Conservation (phyloP, 2,113 vertebrate species). For the Phalacrocorax brasilianus region DNA sequence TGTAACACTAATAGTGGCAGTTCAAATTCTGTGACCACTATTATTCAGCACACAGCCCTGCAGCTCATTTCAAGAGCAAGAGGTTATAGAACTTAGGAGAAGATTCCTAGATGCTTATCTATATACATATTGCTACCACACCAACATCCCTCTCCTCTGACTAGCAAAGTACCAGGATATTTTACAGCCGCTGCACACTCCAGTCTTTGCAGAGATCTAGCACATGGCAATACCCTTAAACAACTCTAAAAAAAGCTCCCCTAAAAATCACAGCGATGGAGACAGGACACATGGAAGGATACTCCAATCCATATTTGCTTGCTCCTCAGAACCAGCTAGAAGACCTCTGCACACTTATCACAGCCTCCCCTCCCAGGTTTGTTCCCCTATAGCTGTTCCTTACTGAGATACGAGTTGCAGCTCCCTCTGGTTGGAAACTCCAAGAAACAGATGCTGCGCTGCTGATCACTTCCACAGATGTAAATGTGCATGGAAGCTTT, state of each 20-base stretch:
- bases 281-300: neutral
- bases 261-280: neutral
- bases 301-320: neutral
- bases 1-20: neutral
- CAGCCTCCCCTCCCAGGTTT: neutral
- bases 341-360: neutral
- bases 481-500: slow-evolving; percentile 84
- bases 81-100: neutral
- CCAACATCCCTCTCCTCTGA: neutral
- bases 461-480: slow-evolving; percentile 79
- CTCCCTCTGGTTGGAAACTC: slow-evolving; percentile 82
- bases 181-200: neutral
- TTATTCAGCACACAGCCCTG: neutral
- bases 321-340: neutral
- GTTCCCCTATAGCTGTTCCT: neutral
- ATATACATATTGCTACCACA: neutral
- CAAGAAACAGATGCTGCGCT: slow-evolving; percentile 79
- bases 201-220: neutral
- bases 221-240: neutral
- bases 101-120: neutral
- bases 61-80: neutral
- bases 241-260: neutral
- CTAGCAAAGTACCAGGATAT: neutral
- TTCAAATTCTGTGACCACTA: neutral
- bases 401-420: slow-evolving; percentile 70